These are phyloP conservation scores for Drosophila multiciliata DNA, from an alignment of 2,888 invertebrate genomes.

Conservation along the genomic window DNA sequence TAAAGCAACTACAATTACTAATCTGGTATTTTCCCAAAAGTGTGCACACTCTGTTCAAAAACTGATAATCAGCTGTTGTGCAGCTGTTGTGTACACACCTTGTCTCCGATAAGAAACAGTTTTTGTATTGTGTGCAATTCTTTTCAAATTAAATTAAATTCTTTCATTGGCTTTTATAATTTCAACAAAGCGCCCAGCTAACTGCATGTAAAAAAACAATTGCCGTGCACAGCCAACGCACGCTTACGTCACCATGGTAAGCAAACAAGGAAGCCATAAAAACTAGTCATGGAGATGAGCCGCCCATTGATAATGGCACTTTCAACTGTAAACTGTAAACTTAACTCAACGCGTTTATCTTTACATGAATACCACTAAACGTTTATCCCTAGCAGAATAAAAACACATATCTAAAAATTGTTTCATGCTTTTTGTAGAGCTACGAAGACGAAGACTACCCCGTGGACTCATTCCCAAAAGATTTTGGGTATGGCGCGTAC, in stretches of 20 bases:
- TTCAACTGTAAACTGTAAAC: slow-evolving; percentile 16
- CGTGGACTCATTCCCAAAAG: slow-evolving; percentile 92
- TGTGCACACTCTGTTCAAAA: slow-evolving; percentile 58
- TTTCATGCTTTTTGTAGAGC: slow-evolving; percentile 82
- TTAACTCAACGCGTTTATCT: neutral
- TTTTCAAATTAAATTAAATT: slow-evolving; percentile 28
- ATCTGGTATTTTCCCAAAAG: neutral
- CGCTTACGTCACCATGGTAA: slow-evolving; percentile 64
- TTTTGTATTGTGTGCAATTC: slow-evolving; percentile 44
- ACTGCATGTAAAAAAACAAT: slow-evolving; percentile 39
- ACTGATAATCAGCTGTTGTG: slow-evolving; percentile 41
- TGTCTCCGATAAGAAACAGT: slow-evolving; percentile 67
- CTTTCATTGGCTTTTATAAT: slow-evolving; percentile 19
- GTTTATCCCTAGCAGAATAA: neutral
- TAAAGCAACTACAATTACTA: neutral
- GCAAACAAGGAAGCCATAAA: slow-evolving; percentile 71
- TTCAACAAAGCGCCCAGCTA: slow-evolving; percentile 8
- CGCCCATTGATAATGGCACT: slow-evolving; percentile 17
- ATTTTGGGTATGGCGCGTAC: slow-evolving; percentile 95
- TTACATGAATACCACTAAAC: neutral
- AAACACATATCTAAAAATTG: neutral
- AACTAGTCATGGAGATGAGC: slow-evolving; percentile 19
- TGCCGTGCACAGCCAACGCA: slow-evolving; percentile 28
- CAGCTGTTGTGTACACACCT: slow-evolving; percentile 64
- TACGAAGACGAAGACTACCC: slow-evolving; percentile 87